Conservation (phyloP, 2,113 vertebrate genomes). For the Notiomystis cincta region DNA sequence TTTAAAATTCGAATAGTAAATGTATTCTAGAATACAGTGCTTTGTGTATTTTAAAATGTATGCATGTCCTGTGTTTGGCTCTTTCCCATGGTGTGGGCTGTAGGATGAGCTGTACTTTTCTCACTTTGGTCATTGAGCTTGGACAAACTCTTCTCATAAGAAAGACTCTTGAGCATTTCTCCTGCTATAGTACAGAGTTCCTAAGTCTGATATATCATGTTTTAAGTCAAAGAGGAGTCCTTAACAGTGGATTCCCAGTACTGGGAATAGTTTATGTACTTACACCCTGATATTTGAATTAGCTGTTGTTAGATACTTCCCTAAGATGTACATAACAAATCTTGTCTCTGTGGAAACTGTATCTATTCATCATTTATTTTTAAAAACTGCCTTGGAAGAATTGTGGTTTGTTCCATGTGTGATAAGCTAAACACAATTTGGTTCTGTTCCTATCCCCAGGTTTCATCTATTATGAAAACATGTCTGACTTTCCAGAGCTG, state of each 20-base stretch:
- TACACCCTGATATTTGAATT: neutral
- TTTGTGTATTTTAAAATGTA: neutral
- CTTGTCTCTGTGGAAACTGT: neutral
- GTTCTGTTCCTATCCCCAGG: neutral
- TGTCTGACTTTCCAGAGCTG: neutral
- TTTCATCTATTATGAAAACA: neutral
- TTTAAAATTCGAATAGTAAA: neutral
- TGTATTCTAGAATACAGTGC: neutral
- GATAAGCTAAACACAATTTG: neutral
- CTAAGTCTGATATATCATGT: neutral
- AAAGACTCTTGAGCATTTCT: neutral
- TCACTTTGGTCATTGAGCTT: neutral
- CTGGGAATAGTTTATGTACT: neutral
- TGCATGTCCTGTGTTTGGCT: neutral
- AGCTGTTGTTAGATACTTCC: neutral
- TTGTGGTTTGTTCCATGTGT: fast-evolving
- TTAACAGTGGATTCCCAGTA: neutral
- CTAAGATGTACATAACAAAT: neutral
- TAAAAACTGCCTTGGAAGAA: neutral
- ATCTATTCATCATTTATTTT: neutral
- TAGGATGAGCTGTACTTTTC: neutral
- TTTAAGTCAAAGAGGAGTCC: neutral
- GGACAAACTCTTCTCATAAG: neutral
- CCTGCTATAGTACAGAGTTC: neutral
- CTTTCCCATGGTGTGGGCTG: neutral